Percentiles rank a stretch among this genome's conserved stretches.
Conservation (phyloP, 2,113 vertebrate genomes). For the Sterrhoptilus dennistouni region DNA sequence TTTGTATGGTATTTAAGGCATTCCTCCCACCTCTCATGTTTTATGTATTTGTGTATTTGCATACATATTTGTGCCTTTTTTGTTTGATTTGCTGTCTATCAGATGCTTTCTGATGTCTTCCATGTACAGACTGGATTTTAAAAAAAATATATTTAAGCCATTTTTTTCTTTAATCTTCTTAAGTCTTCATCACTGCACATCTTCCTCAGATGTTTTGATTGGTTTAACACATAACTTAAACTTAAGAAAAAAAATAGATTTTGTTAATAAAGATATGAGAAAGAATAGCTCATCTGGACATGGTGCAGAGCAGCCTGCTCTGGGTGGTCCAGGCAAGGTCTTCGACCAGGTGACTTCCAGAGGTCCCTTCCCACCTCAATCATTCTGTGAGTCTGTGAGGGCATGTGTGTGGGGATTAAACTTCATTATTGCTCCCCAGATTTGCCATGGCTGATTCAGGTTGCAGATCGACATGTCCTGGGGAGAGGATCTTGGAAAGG, state of each 20-base stretch:
- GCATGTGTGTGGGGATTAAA: neutral
- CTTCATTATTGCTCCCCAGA: neutral
- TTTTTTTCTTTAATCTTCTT: neutral
- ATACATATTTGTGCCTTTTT: neutral
- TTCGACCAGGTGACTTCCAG: neutral
- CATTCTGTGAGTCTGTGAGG: neutral
- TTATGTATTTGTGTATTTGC: neutral
- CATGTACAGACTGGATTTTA: accelerated
- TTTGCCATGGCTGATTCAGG: neutral
- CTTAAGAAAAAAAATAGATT: neutral
- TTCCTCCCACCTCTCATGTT: neutral
- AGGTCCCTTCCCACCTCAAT: neutral
- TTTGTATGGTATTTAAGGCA: neutral
- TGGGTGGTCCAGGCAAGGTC: neutral
- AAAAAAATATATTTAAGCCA: neutral
- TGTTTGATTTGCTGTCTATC: neutral
- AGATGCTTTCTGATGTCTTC: neutral
- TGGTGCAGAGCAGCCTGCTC: neutral
- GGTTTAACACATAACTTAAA: neutral
- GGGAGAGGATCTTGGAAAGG: neutral
- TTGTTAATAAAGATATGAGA: neutral
- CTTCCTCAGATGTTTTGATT: neutral
- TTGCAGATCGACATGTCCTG: neutral
- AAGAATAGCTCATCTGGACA: neutral
- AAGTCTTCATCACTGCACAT: neutral